A percentile compares a stretch with the other conserved stretches of the same genome.
These are phyloP conservation scores for Apodemia mormo DNA, from an alignment of 2,888 invertebrate genomes.

Conservation along the genomic window DNA sequence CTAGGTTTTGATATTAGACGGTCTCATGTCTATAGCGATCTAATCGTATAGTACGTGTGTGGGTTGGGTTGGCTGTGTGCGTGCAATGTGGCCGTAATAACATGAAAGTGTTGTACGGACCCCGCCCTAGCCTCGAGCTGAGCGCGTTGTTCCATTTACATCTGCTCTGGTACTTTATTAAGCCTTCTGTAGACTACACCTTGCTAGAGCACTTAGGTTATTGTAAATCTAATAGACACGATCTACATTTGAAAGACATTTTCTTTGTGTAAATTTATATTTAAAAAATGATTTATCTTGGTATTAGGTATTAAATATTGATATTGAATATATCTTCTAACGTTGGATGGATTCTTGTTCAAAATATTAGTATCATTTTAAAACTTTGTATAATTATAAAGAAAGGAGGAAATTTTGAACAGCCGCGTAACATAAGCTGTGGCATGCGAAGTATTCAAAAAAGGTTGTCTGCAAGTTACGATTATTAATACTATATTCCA, in stretches of 20 bases:
- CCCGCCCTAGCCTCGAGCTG: conserved; percentile 78
- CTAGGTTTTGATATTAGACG: conserved; percentile 21
- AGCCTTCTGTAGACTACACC: conserved; percentile 60
- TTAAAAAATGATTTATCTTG: too few species aligned
- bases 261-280: conserved; percentile 20
- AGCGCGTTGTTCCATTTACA: conserved; percentile 75
- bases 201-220: conserved; percentile 25
- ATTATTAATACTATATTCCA: too few species aligned
- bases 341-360: too few species aligned
- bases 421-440: too few species aligned
- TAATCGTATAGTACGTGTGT: conserved; percentile 44
- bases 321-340: too few species aligned
- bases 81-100: conserved; percentile 72
- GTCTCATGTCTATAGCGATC: conserved; percentile 42
- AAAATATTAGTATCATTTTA: too few species aligned
- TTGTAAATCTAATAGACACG: conserved; percentile 16
- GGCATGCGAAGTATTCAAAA: too few species aligned
- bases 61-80: conserved; percentile 50
- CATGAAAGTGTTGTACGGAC: conserved; percentile 80
- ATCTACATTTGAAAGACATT: conserved; percentile 5
- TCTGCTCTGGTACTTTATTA: conserved; percentile 78
- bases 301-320: too few species aligned
- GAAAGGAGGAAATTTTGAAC: too few species aligned
- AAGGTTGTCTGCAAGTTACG: too few species aligned
- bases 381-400: too few species aligned